Evolutionary conservation across 1,140 invertebrate genomes (phyloP).

Genomic region (Drosophila ambigua): DNA sequence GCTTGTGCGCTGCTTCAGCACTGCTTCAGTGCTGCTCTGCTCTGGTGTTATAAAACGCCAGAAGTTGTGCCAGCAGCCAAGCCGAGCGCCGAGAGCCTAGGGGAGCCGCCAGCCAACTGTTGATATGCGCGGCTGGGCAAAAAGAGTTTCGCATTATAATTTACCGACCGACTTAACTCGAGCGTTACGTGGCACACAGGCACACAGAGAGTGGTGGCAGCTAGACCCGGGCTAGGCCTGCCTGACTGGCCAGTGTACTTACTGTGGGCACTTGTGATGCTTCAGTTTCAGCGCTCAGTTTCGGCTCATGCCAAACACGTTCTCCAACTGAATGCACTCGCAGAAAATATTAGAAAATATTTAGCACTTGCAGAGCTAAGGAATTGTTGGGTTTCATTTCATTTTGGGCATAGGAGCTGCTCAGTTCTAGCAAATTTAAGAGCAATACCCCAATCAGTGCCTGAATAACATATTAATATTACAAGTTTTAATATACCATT

Average conservation of each 20-base stretch:
- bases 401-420: too few relatives aligned
- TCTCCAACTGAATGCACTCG: slow-evolving; percentile 3
- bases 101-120: slow-evolving; percentile 60
- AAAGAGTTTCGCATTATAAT: slow-evolving; percentile 76
- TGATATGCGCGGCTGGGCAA: slow-evolving; percentile 77
- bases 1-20: too few relatives aligned
- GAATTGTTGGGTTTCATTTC: too few relatives aligned
- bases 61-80: slow-evolving; percentile 37
- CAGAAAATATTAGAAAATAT: neutral
- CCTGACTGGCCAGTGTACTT: slow-evolving; percentile 34
- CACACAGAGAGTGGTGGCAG: neutral
- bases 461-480: too few relatives aligned
- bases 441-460: too few relatives aligned
- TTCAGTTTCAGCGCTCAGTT: slow-evolving; percentile 36
- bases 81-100: neutral
- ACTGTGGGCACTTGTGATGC: slow-evolving; percentile 67
- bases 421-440: too few relatives aligned
- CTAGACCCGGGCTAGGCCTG: neutral
- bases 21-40: too few relatives aligned
- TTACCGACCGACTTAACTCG: slow-evolving; percentile 67
- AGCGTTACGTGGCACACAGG: slow-evolving; percentile 52
- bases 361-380: too few relatives aligned
- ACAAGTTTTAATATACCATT: too few relatives aligned
- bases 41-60: slow-evolving; percentile 53
- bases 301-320: slow-evolving; percentile 62